These are phyloP conservation scores for Andrena flavipes DNA, from an alignment of 2,888 invertebrate genomes.

Conservation along the genomic window DNA sequence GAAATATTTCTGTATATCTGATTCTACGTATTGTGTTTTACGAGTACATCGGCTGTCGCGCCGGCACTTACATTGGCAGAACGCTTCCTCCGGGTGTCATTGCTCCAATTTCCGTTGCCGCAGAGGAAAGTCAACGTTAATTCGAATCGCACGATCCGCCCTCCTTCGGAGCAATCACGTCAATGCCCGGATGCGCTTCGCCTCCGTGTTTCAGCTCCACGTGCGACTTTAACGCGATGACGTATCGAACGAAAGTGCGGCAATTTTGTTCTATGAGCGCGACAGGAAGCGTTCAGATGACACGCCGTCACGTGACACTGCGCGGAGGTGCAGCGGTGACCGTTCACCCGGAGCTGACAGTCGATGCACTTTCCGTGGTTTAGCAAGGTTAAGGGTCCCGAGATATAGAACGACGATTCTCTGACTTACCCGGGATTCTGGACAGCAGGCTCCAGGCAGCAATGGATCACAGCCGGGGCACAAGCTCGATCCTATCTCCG, in stretches of 20 bases:
- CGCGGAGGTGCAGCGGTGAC: not conserved
- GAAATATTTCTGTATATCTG: not conserved
- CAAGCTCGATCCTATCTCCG: constrained; percentile 31
- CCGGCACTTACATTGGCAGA: too few relatives aligned
- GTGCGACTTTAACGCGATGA: constrained; percentile 30
- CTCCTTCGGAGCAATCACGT: constrained; percentile 40
- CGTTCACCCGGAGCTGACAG: not conserved
- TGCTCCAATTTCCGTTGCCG: constrained; percentile 40
- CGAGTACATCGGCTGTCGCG: not conserved
- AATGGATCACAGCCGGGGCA: constrained; percentile 36
- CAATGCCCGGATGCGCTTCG: constrained; percentile 43
- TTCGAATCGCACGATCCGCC: constrained; percentile 31
- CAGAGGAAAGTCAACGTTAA: constrained; percentile 46
- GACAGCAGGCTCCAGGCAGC: constrained; percentile 23
- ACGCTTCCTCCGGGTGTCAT: not conserved
- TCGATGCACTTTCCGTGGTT: not conserved
- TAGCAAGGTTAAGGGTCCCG: not conserved
- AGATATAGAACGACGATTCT: too few relatives aligned
- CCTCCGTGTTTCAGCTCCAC: constrained; percentile 49
- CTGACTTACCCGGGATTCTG: constrained; percentile 39
- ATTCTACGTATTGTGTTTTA: not conserved
- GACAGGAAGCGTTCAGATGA: not conserved
- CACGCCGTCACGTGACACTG: not conserved
- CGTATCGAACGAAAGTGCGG: constrained; percentile 12
- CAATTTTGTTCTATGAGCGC: not conserved